phyloP scores from a whole-genome alignment of 1,140 invertebrate species.

The Bilobella aurantiaca region DNA sequence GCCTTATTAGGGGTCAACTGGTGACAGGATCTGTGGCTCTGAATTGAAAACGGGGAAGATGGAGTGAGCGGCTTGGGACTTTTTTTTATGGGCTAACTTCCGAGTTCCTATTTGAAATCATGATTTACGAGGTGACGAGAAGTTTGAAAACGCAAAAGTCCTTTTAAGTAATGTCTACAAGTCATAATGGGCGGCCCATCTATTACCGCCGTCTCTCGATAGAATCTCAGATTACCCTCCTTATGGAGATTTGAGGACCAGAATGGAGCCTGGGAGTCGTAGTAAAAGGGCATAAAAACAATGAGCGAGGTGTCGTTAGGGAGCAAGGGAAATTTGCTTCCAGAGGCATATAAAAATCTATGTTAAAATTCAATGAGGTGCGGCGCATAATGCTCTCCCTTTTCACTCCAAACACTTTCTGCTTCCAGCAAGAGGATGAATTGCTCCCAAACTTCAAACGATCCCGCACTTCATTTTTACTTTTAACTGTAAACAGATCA shows the following conservation, averaged over 20 bases:
- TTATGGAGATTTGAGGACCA: slow-evolving; percentile 5
- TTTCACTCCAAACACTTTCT: background rate
- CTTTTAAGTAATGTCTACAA: slow-evolving; percentile 9
- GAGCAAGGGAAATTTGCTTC: background rate
- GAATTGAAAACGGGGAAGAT: background rate
- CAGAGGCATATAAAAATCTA: background rate
- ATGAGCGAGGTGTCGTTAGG: slow-evolving; percentile 1
- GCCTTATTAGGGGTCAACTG: background rate
- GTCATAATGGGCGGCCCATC: slow-evolving; percentile 6
- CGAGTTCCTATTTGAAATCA: slow-evolving; percentile 1
- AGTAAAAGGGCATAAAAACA: slow-evolving; percentile 6
- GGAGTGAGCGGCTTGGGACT: background rate
- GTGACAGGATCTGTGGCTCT: background rate
- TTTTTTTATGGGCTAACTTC: background rate
- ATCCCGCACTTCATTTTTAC: background rate
- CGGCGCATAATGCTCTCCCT: background rate
- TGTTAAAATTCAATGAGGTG: slow-evolving; percentile 13
- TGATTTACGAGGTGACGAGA: slow-evolving; percentile 7
- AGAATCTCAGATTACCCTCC: slow-evolving; percentile 5
- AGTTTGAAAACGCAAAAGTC: slow-evolving; percentile 5
- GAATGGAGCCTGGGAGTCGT: background rate
- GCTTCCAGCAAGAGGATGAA: background rate
- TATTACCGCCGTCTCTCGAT: background rate
- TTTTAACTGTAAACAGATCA: background rate
- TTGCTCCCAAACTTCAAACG: background rate